Base-by-base conservation (phyloP, 2,797 vertebrate genomes). In the Thaleichthys pacificus region DNA sequence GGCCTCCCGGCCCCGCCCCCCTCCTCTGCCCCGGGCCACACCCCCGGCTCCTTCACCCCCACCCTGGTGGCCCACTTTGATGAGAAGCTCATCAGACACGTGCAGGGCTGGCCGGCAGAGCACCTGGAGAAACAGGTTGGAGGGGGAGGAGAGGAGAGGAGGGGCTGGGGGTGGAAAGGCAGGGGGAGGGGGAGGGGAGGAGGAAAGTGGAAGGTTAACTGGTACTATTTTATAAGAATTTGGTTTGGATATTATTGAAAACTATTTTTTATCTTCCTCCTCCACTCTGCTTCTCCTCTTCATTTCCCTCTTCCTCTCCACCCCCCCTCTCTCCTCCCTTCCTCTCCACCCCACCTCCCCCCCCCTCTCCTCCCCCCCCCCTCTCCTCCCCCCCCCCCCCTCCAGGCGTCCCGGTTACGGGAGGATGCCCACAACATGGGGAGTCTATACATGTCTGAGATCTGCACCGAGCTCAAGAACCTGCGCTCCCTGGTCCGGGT, bases 391-490 rank as follows among this genome's bases (percentile, higher is more conserved):
- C 49, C 15, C 49, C 49, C 5, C 17, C 4, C 51, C 17, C 51
- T 87, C 28, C 82, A 99, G 97, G 97, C 96, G 70, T 95, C 96
- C 68, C 94, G 97, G 88, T 92, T 98, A 88, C 95, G 94, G 35
- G 98, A 99, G 91, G 98, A 99, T 91, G 91, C 96, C 83, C 95
- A 98, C 93, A 99, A 95, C 89, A 97, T 98, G 96, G 97, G 97
- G 84, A 99, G 95, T 78, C 92, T 99, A 89, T 97, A 98, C 89
- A 99, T 99, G 97, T 99, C 97, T 57, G 98, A 99, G 94, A 96
- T 97, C 92, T 99, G 98, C 94, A 98, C 96, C 70, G 98, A 99
- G 94, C 95, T 99, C 94, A 99, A 99, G 92, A 99, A 99, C 90
- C 96, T 99, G 80, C 94, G 97, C 85, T 99, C 98, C 88, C 95